Conservation (phyloP, 1,140 invertebrate species). For the Zelostemma sp. region DNA sequence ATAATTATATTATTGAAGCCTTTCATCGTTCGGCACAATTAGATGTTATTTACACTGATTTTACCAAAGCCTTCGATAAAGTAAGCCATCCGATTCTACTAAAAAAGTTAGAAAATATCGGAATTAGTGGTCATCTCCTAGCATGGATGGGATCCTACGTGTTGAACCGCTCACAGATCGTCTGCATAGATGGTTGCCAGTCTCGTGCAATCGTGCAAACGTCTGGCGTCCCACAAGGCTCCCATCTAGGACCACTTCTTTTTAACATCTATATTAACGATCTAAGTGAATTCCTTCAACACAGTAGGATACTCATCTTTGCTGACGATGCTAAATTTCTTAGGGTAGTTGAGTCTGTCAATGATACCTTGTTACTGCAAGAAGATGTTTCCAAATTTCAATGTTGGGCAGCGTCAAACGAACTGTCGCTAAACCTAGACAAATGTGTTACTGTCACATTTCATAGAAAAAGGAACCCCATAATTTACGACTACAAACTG, state of each 20-base stretch:
- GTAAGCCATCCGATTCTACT: conserved; percentile 46
- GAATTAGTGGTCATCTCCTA: conserved; percentile 36
- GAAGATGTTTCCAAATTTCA: neutral
- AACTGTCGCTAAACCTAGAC: neutral
- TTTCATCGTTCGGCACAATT: conserved; percentile 12
- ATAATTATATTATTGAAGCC: neutral
- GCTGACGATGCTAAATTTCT: neutral
- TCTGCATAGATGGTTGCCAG: too few species aligned
- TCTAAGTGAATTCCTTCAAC: neutral
- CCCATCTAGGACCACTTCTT: neutral
- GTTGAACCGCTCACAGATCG: neutral
- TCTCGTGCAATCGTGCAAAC: neutral
- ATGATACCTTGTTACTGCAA: neutral
- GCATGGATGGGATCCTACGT: conserved; percentile 28
- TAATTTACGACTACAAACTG: neutral
- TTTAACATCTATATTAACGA: neutral
- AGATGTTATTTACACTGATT: conserved; percentile 23
- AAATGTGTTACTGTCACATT: neutral
- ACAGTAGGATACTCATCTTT: neutral
- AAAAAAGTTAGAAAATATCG: conserved; percentile 43
- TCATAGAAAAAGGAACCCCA: neutral
- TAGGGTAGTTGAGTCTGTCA: neutral
- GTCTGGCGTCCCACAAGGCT: neutral
- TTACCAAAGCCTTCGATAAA: conserved; percentile 49
- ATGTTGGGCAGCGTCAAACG: neutral